phyloP scores from a whole-genome alignment of 2,113 vertebrate genomes.

The Lepisosteus oculatus region DNA sequence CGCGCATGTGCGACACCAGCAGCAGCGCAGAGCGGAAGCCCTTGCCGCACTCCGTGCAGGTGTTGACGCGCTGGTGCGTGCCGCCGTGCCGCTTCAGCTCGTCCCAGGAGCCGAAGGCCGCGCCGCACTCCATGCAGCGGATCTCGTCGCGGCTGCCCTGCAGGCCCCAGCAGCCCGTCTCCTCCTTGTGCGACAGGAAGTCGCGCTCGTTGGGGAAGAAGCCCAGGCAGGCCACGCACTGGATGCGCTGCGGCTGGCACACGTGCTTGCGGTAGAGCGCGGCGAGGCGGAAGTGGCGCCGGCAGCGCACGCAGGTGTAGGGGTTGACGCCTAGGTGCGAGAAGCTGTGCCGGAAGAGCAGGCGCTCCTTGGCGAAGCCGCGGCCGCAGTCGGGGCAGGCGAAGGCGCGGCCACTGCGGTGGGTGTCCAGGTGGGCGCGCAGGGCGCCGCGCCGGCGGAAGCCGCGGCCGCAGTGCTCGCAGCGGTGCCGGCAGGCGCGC shows the following conservation, averaged over 20 bases:
- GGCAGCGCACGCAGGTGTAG: slow-evolving; percentile 70
- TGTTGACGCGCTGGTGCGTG: slow-evolving; percentile 83
- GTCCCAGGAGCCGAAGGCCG: slow-evolving; percentile 69
- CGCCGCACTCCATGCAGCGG: slow-evolving; percentile 79
- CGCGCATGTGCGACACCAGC: slow-evolving; percentile 84
- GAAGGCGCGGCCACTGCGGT: slow-evolving; percentile 43
- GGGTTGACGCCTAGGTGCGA: slow-evolving; percentile 70
- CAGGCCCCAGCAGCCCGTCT: slow-evolving; percentile 71
- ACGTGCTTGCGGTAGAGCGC: slow-evolving; percentile 59
- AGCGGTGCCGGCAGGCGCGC: slow-evolving; percentile 60
- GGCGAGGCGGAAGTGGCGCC: slow-evolving; percentile 61
- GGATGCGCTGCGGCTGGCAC: slow-evolving; percentile 57
- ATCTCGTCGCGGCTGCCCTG: slow-evolving; percentile 52
- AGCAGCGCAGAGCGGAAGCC: slow-evolving; percentile 82
- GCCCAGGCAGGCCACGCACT: slow-evolving; percentile 65
- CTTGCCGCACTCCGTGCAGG: slow-evolving; percentile 79
- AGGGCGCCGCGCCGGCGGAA: slow-evolving; percentile 39
- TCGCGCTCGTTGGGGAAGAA: slow-evolving; percentile 56
- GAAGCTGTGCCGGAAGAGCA: slow-evolving; percentile 70
- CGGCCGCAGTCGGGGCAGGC: slow-evolving; percentile 41
- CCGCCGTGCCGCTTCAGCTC: slow-evolving; percentile 81
- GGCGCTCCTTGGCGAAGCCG: slow-evolving; percentile 52
- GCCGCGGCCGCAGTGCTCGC: slow-evolving; percentile 47
- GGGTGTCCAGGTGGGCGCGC: slow-evolving; percentile 48
- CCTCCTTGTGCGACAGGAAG: slow-evolving; percentile 67